phyloP scores from a whole-genome alignment of 2,888 invertebrate species.

The Cephus pulcher region DNA sequence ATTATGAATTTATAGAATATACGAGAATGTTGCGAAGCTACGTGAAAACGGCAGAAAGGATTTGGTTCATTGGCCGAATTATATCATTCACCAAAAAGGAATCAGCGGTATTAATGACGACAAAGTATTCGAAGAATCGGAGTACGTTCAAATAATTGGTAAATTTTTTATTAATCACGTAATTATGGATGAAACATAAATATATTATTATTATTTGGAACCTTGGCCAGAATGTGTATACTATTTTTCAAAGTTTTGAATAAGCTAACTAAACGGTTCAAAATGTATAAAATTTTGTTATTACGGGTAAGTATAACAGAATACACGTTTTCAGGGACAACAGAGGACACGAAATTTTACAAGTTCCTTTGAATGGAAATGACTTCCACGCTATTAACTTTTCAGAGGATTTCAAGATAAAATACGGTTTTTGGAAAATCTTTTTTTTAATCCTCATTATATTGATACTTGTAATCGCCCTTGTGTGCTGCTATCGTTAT shows the following conservation, averaged over 20 bases:
- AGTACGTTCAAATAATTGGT: constrained; percentile 31
- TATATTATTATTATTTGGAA: neutral
- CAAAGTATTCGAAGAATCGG: constrained; percentile 26
- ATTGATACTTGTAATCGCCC: constrained; percentile 17
- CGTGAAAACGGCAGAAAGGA: constrained; percentile 28
- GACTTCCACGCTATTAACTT: constrained; percentile 6
- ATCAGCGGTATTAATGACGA: constrained; percentile 10
- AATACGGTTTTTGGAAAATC: constrained; percentile 24
- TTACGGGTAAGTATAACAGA: too few species aligned
- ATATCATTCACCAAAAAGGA: constrained; percentile 20
- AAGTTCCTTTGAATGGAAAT: constrained; percentile 11
- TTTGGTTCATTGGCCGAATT: constrained; percentile 28
- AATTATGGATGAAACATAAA: constrained; percentile 12
- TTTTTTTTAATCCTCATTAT: constrained; percentile 21
- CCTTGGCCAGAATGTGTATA: neutral
- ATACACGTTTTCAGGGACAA: neutral
- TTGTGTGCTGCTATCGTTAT: constrained; percentile 26
- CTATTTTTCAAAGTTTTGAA: neutral
- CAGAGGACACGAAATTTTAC: neutral
- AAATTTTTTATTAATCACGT: constrained; percentile 11
- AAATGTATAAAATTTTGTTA: neutral
- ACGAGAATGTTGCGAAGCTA: constrained; percentile 29
- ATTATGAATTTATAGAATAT: constrained; percentile 10
- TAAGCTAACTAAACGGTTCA: neutral
- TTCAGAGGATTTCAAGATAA: neutral